phyloP scores from a whole-genome alignment of 92 coral and sea anemone genomes.

The Actinernus sp. region DNA sequence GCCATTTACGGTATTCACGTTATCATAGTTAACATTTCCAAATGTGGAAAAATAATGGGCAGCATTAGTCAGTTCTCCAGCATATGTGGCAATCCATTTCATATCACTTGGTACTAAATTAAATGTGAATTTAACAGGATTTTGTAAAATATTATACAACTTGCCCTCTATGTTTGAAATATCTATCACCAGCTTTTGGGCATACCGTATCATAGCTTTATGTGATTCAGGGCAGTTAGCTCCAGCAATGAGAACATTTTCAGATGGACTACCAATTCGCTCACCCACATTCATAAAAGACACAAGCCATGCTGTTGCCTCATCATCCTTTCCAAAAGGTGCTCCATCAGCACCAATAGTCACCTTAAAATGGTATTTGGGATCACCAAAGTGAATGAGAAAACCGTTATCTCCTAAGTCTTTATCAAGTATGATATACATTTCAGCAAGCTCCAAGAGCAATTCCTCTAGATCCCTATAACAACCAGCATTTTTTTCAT shows the following conservation, averaged over 20 bases:
- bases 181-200: constrained; percentile 21
- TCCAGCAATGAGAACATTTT: constrained; percentile 41
- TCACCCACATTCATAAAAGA: constrained; percentile 51
- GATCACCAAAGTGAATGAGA: constrained; percentile 46
- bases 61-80: constrained; percentile 43
- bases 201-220: constrained; percentile 36
- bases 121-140: constrained; percentile 22
- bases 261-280: constrained; percentile 25
- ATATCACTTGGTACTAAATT: constrained; percentile 46
- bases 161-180: constrained; percentile 21
- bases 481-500: constrained; percentile 42
- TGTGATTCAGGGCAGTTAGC: constrained; percentile 60
- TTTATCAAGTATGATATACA: constrained; percentile 48
- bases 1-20: constrained; percentile 15
- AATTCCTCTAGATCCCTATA: constrained; percentile 63
- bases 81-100: constrained; percentile 65
- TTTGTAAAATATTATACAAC: background rate
- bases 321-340: constrained; percentile 60
- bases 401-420: constrained; percentile 28
- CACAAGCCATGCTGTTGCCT: constrained; percentile 62
- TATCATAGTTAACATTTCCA: constrained; percentile 53
- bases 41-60: constrained; percentile 48
- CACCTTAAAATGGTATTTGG: constrained; percentile 52
- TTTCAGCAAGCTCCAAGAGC: constrained; percentile 47
- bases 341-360: constrained; percentile 69